These are phyloP conservation scores for Takifugu flavidus DNA, from an alignment of 2,113 vertebrate species.

Conservation along the genomic window DNA sequence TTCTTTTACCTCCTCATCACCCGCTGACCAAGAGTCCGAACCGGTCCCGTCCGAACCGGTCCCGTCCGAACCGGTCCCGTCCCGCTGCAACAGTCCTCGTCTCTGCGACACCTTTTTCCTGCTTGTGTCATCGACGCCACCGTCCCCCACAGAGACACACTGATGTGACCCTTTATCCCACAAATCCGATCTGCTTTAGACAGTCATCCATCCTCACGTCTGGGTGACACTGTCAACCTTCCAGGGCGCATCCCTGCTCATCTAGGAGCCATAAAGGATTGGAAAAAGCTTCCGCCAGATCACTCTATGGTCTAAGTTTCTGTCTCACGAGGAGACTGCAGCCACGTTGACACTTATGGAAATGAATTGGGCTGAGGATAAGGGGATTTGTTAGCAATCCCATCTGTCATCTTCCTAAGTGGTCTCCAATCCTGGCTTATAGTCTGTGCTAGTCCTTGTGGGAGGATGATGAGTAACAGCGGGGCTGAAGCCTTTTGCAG, in stretches of 20 bases:
- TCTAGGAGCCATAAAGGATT: background rate
- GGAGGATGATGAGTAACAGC: conserved; percentile 42
- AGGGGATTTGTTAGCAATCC: conserved; percentile 67
- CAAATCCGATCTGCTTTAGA: no score
- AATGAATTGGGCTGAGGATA: conserved; percentile 62
- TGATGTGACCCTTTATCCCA: no score
- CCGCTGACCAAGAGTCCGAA: no score
- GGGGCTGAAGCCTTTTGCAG: conserved; percentile 18
- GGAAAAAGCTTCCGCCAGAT: conserved; percentile 26
- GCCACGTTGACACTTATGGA: conserved; percentile 61
- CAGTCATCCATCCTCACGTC: no score
- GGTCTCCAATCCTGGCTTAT: conserved; percentile 64
- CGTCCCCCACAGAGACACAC: no score
- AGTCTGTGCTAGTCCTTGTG: conserved; percentile 18
- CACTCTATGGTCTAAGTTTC: conserved; percentile 13
- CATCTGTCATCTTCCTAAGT: conserved; percentile 70
- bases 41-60: no score
- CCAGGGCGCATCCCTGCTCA: background rate
- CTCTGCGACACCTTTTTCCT: no score
- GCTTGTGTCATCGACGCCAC: no score
- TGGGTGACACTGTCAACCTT: conserved; percentile 1
- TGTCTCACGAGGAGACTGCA: conserved; percentile 21
- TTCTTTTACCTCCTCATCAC: no score
- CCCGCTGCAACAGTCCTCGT: no score
- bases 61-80: no score